phyloP scores from a whole-genome alignment of 2,888 invertebrate species.

The Quadriops clusia region DNA sequence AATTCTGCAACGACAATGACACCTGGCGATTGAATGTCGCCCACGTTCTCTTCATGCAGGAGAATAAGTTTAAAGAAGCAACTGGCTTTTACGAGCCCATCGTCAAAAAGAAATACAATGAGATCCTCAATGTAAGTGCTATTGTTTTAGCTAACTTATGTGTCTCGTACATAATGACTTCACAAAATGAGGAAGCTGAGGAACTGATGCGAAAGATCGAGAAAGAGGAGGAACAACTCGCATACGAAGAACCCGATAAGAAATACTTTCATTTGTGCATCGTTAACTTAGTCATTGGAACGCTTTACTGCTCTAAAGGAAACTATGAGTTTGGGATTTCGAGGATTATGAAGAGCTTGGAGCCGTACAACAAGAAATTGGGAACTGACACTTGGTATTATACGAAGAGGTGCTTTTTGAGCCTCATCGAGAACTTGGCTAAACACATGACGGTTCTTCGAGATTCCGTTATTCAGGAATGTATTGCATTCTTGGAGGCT shows the following conservation, averaged over 20 bases:
- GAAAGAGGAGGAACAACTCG: conserved; percentile 89
- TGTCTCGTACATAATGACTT: conserved; percentile 98
- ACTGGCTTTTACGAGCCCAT: conserved; percentile 97
- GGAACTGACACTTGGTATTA: conserved; percentile 99
- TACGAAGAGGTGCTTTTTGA: conserved; percentile 89
- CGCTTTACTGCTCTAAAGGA: conserved; percentile 95
- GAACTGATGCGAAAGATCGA: conserved; percentile 98
- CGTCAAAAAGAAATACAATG: conserved; percentile 87
- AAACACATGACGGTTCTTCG: conserved; percentile 83
- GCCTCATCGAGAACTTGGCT: conserved; percentile 80
- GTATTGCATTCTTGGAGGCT: conserved; percentile 78
- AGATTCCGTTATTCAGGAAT: conserved; percentile 79
- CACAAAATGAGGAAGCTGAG: conserved; percentile 97
- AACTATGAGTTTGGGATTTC: conserved; percentile 99
- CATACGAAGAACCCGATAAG: conserved; percentile 84
- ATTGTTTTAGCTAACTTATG: conserved; percentile 96
- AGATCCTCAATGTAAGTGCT: conserved; percentile 91
- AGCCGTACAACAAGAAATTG: conserved; percentile 85
- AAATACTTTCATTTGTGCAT: conserved; percentile 95
- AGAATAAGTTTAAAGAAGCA: conserved; percentile 95
- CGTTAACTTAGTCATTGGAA: conserved; percentile 96
- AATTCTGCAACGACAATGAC: conserved; percentile 96
- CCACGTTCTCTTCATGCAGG: conserved; percentile 98
- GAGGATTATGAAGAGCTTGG: conserved; percentile 90
- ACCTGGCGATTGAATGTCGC: conserved; percentile 97